Base-by-base conservation (phyloP, 2,113 vertebrate species). In the Corythornis vintsioides region DNA sequence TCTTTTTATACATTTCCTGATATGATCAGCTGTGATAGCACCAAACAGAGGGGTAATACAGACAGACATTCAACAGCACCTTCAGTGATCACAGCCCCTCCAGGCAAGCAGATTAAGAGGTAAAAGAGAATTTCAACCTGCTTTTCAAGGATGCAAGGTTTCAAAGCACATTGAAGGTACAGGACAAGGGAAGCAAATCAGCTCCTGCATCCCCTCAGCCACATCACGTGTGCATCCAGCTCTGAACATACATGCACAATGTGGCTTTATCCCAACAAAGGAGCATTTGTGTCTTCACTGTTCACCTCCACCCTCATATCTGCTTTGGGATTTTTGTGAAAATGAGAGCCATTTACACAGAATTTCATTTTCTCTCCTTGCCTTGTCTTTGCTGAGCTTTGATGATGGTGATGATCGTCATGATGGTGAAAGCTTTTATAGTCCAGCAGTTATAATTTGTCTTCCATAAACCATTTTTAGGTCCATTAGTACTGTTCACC, bases 241-340 rank as follows among this genome's bases (percentile, higher is more conserved):
- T 87, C 47, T 60, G 42, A 56, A 80, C 94, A 95, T 15, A 59
- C 48, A 56, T 89, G 85, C 72, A 76, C 60, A 91, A 31, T 6
- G 10, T 74, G 38, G 60, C 64, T 89, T 80, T 91, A 86, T 67
- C 55, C 60, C 64, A 73, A 92, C 88, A 96, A 95, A 89, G n/a
- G 47, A 66, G 33, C 55, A n/a, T 52, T 96, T 95, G 60, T 95
- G 67, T 69, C 50, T 28, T 61, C 61, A 31, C 25, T 90, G 69
- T 8, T 89, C 74, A 45, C 87, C 82, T 84, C 82, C 35, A 0
- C 25, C 1, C 71, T 74, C 64, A 29, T 33, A 63, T 87, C 64
- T 94, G 67, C 84, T 55, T 61, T 0, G 0, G 52, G 60, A 78
- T 63, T 82, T 90, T 21, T 47, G 72, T 73, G 63, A 69, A 89